Evolutionary conservation across 2,113 vertebrate genomes (phyloP).

Genomic region (Mustelus asterias): DNA sequence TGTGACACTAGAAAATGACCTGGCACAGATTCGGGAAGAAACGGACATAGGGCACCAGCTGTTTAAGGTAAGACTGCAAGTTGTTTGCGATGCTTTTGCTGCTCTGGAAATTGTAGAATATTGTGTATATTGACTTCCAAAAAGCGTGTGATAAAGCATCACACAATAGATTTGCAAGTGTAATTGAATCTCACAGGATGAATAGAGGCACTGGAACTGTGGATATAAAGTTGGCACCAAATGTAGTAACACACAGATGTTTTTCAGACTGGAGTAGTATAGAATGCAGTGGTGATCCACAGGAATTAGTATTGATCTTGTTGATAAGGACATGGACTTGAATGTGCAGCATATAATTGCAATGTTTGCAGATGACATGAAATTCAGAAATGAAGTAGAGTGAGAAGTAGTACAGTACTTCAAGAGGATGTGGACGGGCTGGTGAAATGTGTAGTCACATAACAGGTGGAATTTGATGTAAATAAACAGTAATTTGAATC

Average conservation of each 20-base stretch:
- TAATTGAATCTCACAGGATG: not conserved
- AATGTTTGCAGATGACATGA: not conserved
- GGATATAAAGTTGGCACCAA: not conserved
- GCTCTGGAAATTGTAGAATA: not conserved
- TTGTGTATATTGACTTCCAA: not conserved
- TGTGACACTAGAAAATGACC: conserved; percentile 75
- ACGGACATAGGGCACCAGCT: conserved; percentile 73
- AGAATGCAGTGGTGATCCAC: not conserved
- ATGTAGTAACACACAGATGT: not conserved
- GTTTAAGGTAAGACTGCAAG: conserved; percentile 68
- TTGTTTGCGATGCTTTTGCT: not conserved
- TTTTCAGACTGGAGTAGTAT: not conserved
- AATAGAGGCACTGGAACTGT: not conserved
- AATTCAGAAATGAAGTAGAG: not conserved
- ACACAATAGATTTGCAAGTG: not conserved
- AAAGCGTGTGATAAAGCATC: not conserved
- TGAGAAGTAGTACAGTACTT: not conserved
- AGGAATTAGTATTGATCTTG: not conserved
- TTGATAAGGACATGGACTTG: not conserved
- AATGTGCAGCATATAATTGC: not conserved
- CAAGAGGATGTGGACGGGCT: not conserved
- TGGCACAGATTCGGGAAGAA: conserved; percentile 77
- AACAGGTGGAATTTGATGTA: not conserved
- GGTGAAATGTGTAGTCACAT: not conserved
- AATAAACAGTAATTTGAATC: not conserved